A percentile compares a stretch with the other conserved stretches of the same genome.
Evolutionary conservation across 2,888 invertebrate species (phyloP).

Genomic region (Aporophyla lueneburgensis): DNA sequence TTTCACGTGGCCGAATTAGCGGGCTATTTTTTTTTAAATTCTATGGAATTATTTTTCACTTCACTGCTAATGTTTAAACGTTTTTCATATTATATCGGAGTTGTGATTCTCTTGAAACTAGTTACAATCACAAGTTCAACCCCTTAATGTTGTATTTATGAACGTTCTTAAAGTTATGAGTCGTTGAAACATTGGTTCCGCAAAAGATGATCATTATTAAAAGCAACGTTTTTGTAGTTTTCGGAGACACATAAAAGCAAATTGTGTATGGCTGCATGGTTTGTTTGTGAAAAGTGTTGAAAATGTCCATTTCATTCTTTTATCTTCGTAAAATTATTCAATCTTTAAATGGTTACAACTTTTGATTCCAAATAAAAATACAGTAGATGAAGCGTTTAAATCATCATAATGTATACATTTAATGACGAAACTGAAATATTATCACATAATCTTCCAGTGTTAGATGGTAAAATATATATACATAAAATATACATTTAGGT

Average conservation of each 20-base stretch:
- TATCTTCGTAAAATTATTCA: neutral
- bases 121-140: neutral
- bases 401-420: constrained; percentile 22
- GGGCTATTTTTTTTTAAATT: neutral
- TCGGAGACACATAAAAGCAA: constrained; percentile 50
- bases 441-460: constrained; percentile 86
- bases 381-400: neutral
- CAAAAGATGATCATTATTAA: neutral
- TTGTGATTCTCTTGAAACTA: too few species aligned
- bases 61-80: neutral
- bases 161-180: neutral
- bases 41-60: neutral
- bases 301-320: constrained; percentile 69
- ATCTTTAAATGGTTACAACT: neutral
- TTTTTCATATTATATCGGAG: neutral
- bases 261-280: constrained; percentile 82
- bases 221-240: neutral
- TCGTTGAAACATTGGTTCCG: neutral
- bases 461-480: constrained; percentile 63
- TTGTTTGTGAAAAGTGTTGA: constrained; percentile 63
- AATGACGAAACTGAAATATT: constrained; percentile 65
- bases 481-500: constrained; percentile 5
- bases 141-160: neutral
- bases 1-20: too few species aligned
- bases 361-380: neutral